Base-by-base conservation (phyloP, 1,140 invertebrate genomes). In the Ceratina australensis region DNA sequence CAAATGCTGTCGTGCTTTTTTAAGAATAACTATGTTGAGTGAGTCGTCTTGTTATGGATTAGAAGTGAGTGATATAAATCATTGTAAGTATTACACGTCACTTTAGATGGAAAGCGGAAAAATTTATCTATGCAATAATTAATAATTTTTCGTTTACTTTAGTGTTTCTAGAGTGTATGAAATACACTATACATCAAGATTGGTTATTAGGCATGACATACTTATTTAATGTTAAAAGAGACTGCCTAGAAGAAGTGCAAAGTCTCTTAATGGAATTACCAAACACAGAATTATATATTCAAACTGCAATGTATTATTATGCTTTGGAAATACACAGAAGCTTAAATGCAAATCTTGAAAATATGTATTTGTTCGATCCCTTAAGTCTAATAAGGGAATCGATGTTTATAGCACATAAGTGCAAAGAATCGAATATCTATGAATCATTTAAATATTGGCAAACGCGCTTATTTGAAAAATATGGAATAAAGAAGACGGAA, bases 81-180 rank as follows among this genome's bases (percentile, higher is more conserved):
- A 92, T 84, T 87, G 90, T 91, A 84, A 84, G 88, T 88, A 81
- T 76, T 47, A 18, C 0, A 22, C 56, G 18, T 22, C 52, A 56
- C 24, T 22, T 20, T 54, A 49, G 47, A 13, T 12, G 33, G 0
- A 42, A 42, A 42, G 33, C 8, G 5, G 33, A 8, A 54, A 54
- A 16, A 54, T 54, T 54, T 54, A 54, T 54, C 52, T 15, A 54
- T 54, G 5, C n/a, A 13, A 54, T 54, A 54, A 18, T 54, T 54
- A 54, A 54, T 75, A 20, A 66, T 73, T 18, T 75, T 18, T 47
- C 56, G 67, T 50, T 76, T 50, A 63, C 79, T 90, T 90, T 69
- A 92, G 92, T 93, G 47, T 72, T 92, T 33, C 65, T 92, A 47
- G 87, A 93, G 83, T 90, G 89, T 77, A 87, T 88, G 15, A 85